phyloP scores from a whole-genome alignment of 2,797 vertebrate genomes.

The Rhinichthys osculus region DNA sequence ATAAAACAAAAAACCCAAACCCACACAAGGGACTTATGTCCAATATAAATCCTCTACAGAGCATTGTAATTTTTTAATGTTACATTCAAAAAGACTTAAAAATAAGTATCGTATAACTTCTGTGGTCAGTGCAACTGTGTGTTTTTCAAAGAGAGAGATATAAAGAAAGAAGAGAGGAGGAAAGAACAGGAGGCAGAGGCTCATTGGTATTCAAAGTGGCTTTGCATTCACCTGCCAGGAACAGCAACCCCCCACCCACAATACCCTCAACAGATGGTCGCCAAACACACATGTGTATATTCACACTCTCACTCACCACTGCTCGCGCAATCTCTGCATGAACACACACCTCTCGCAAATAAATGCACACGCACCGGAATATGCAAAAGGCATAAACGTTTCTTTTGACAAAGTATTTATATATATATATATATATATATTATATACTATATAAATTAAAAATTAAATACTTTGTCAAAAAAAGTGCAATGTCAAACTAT shows the following conservation, averaged over 20 bases:
- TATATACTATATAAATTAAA: not conserved
- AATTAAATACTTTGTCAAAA: not conserved
- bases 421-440: too few relatives aligned
- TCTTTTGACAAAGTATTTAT: not conserved
- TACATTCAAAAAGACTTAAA: constrained; percentile 18
- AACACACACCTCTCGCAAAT: constrained; percentile 46
- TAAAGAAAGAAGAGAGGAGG: constrained; percentile 20
- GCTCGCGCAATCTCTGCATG: constrained; percentile 26
- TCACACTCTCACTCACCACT: constrained; percentile 56
- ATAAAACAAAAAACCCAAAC: not conserved
- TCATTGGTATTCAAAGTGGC: constrained; percentile 95
- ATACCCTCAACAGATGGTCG: constrained; percentile 84
- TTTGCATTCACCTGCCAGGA: constrained; percentile 93
- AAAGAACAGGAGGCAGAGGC: constrained; percentile 51
- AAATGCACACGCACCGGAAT: constrained; percentile 30
- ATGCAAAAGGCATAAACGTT: not conserved
- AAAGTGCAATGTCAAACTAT: not conserved
- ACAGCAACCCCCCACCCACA: constrained; percentile 80
- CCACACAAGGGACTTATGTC: not conserved
- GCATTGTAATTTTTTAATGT: constrained; percentile 12
- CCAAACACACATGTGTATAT: constrained; percentile 72
- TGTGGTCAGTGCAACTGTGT: constrained; percentile 34
- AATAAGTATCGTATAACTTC: constrained; percentile 6
- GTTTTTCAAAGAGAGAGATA: constrained; percentile 42
- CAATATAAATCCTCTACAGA: not conserved